A percentile compares a stretch with the other conserved stretches of the same genome.
These are phyloP conservation scores for Pyrochroa serraticornis DNA, from an alignment of 2,888 invertebrate species.

Conservation along the genomic window DNA sequence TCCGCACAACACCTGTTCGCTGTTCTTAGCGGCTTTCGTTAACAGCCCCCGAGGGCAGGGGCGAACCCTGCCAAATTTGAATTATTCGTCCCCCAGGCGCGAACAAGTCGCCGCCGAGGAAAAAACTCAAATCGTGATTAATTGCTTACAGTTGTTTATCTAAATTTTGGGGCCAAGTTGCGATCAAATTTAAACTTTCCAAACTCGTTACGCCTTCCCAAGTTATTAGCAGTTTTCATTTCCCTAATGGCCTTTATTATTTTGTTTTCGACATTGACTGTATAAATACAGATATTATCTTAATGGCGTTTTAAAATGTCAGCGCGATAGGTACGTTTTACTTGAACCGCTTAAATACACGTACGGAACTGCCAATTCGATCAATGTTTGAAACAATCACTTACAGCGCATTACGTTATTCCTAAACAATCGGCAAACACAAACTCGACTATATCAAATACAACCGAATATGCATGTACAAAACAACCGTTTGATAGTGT, in stretches of 20 bases:
- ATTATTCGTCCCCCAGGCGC: slow-evolving; percentile 15
- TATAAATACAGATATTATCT: slow-evolving; percentile 27
- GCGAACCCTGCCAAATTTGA: slow-evolving; percentile 25
- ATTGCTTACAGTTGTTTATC: slow-evolving; percentile 30
- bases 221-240: slow-evolving; percentile 33
- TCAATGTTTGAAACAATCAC: too few species aligned
- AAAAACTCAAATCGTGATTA: slow-evolving; percentile 20
- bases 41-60: slow-evolving; percentile 22
- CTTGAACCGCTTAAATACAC: too few species aligned
- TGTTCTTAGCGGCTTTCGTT: slow-evolving; percentile 24
- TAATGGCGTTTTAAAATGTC: slow-evolving; percentile 26
- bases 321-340: neutral
- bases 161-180: slow-evolving; percentile 13
- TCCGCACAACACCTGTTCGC: slow-evolving; percentile 17
- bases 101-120: slow-evolving; percentile 14
- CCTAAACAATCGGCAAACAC: too few species aligned
- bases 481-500: too few species aligned
- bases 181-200: slow-evolving; percentile 32
- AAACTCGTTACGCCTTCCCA: slow-evolving; percentile 28
- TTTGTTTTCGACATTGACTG: slow-evolving; percentile 28
- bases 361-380: too few species aligned
- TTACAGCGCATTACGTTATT: too few species aligned
- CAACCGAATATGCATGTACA: too few species aligned
- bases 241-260: slow-evolving; percentile 32
- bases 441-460: too few species aligned